These are phyloP conservation scores for Pycnonotus jocosus DNA, from an alignment of 2,113 vertebrate genomes.

Conservation along the genomic window DNA sequence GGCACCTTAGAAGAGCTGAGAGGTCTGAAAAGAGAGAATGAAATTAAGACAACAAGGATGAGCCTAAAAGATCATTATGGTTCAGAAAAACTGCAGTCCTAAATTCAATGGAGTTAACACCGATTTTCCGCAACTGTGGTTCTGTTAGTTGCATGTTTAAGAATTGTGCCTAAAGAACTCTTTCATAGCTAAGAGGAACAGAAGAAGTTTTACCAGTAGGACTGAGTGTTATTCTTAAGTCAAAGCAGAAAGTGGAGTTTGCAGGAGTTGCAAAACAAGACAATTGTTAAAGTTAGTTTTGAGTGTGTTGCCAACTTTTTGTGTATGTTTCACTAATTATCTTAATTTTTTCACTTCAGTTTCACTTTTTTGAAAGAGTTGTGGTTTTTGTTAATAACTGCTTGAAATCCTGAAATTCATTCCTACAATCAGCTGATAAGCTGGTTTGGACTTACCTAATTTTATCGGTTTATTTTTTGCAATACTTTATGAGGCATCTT, in stretches of 20 bases:
- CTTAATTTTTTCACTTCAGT: not conserved
- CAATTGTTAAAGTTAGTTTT: not conserved
- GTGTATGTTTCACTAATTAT: not conserved
- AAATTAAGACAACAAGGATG: not conserved
- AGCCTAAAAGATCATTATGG: not conserved
- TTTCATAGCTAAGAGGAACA: not conserved
- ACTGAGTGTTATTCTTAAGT: not conserved
- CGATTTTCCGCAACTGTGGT: not conserved
- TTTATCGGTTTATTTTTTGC: not conserved
- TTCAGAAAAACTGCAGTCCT: not conserved
- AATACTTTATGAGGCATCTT: not conserved
- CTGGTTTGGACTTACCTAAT: not conserved
- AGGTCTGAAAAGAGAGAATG: slow-evolving; percentile 70
- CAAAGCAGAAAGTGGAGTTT: not conserved
- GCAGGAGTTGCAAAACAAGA: not conserved
- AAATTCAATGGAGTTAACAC: not conserved
- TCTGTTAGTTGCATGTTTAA: not conserved
- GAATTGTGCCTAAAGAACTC: not conserved
- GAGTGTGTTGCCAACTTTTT: not conserved
- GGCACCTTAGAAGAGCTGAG: slow-evolving; percentile 68
- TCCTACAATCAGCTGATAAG: not conserved
- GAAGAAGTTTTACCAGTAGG: not conserved
- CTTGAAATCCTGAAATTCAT: not conserved
- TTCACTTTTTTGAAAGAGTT: not conserved
- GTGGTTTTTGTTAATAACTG: not conserved